phyloP scores from a whole-genome alignment of 2,888 invertebrate genomes.

The Xanthia icteritia region DNA sequence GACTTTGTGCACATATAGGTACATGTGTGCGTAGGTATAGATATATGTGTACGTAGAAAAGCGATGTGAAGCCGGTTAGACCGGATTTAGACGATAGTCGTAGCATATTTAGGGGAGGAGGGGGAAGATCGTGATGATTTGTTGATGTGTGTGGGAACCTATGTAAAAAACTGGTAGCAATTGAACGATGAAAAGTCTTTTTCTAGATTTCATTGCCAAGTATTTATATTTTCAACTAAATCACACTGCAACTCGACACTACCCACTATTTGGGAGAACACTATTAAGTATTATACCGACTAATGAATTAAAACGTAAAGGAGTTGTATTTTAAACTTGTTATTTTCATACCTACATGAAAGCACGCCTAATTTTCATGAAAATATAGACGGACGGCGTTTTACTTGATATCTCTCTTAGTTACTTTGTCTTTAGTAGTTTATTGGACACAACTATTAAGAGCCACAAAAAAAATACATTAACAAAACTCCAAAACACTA shows the following conservation, averaged over 20 bases:
- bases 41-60: conserved; percentile 47
- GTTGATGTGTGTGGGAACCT: background rate
- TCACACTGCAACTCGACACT: too few relatives aligned
- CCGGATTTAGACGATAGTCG: conserved; percentile 50
- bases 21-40: conserved; percentile 40
- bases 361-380: background rate
- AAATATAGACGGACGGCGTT: background rate
- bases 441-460: background rate
- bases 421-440: background rate
- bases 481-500: background rate
- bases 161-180: background rate
- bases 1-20: conserved; percentile 79
- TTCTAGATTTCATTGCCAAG: too few relatives aligned
- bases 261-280: too few relatives aligned
- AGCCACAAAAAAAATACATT: background rate
- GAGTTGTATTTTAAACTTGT: background rate
- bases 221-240: too few relatives aligned
- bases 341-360: too few relatives aligned
- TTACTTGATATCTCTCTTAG: background rate
- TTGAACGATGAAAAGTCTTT: too few relatives aligned
- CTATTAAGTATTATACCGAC: too few relatives aligned
- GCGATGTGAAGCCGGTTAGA: conserved; percentile 43
- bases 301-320: background rate
- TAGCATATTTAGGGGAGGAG: conserved; percentile 3
- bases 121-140: background rate